Evolutionary conservation across 2,888 invertebrate species (phyloP).

Genomic region (Dorcus hopei): DNA sequence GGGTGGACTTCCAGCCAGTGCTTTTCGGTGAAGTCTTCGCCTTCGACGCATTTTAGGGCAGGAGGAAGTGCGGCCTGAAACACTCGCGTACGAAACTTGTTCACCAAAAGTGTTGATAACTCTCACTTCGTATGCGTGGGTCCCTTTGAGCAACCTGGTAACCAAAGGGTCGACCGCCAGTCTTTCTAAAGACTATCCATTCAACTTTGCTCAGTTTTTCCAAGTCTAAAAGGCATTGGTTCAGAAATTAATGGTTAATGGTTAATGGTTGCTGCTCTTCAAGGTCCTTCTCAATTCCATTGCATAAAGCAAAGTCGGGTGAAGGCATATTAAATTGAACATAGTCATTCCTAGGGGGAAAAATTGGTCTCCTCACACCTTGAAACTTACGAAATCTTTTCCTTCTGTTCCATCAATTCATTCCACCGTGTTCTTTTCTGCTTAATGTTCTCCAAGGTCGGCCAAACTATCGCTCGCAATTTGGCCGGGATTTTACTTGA

Average conservation of each 20-base stretch:
- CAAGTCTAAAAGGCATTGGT: conserved; percentile 48
- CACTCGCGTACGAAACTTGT: background rate
- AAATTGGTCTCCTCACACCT: conserved; percentile 4
- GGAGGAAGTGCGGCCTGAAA: conserved; percentile 60
- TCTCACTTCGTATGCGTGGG: conserved; percentile 66
- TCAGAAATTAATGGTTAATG: too few relatives aligned
- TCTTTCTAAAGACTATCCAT: conserved; percentile 82
- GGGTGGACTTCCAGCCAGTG: conserved; percentile 92
- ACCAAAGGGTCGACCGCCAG: conserved; percentile 70
- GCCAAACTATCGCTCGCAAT: conserved; percentile 52
- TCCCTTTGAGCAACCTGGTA: conserved; percentile 68
- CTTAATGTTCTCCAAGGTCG: conserved; percentile 58
- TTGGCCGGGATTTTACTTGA: conserved; percentile 64
- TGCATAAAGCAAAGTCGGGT: conserved; percentile 59
- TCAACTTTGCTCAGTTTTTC: conserved; percentile 64
- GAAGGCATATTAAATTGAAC: conserved; percentile 71
- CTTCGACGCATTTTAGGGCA: conserved; percentile 74
- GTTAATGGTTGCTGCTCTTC: conserved; percentile 54
- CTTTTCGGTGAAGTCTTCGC: conserved; percentile 81
- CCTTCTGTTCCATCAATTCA: conserved; percentile 53
- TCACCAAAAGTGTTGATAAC: background rate
- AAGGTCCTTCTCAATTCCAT: conserved; percentile 69
- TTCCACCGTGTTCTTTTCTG: conserved; percentile 63
- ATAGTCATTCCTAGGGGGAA: conserved; percentile 63
- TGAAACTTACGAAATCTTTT: conserved; percentile 51